Evolutionary conservation across 1,140 invertebrate genomes (phyloP).

Genomic region (Xylocopa sonorina): DNA sequence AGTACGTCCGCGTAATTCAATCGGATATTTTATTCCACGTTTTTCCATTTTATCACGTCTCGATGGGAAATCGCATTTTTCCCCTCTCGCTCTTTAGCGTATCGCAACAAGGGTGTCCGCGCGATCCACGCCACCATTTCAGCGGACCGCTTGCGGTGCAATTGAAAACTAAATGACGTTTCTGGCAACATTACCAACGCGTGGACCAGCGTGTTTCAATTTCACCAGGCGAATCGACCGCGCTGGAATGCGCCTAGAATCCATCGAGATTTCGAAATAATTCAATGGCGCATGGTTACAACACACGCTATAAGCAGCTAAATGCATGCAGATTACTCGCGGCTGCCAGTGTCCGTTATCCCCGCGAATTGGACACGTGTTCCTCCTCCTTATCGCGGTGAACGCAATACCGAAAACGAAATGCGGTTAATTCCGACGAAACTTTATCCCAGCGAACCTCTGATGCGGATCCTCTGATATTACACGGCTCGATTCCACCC

Average conservation of each 20-base stretch:
- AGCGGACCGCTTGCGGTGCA: not conserved
- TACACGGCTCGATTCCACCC: too few species aligned
- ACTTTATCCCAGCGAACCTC: too few species aligned
- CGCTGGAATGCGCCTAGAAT: conserved; percentile 11
- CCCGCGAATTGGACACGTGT: not conserved
- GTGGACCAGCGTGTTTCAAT: conserved; percentile 39
- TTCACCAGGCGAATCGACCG: conserved; percentile 39
- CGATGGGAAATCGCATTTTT: not conserved
- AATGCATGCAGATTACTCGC: conserved; percentile 20
- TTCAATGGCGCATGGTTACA: conserved; percentile 13
- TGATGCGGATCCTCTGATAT: too few species aligned
- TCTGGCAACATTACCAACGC: conserved; percentile 20
- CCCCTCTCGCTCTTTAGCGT: too few species aligned
- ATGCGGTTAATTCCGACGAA: too few species aligned
- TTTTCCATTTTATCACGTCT: conserved; percentile 1
- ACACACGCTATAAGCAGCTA: conserved; percentile 11
- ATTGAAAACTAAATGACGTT: conserved; percentile 27
- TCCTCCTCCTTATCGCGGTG: too few species aligned
- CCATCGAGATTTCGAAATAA: conserved; percentile 44
- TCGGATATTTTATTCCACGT: not conserved
- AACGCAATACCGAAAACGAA: not conserved
- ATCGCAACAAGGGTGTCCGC: too few species aligned
- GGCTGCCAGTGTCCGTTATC: not conserved
- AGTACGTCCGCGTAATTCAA: not conserved
- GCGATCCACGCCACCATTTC: not conserved